Base-by-base conservation (phyloP, 2,797 vertebrate genomes). In the Erethizon dorsatum region DNA sequence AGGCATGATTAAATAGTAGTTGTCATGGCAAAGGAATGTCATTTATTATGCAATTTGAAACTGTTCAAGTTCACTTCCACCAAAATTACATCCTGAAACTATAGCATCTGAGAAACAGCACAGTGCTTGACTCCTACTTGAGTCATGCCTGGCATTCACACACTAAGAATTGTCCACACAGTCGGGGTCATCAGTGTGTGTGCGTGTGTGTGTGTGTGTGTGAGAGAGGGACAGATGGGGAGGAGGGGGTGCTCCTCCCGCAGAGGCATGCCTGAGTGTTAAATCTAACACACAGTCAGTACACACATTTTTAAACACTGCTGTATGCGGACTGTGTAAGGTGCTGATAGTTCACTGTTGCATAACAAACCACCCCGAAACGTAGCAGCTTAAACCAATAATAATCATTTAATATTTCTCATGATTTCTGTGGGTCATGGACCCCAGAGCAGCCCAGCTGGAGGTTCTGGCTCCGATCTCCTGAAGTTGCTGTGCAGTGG, bases 21-120 rank as follows among this genome's bases (percentile, higher is more conserved):
- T 87, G 89, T 94, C 97, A 84, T 83, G 88, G 90, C 93, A 95
- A 91, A 93, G 89, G 93, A 95, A 96, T 89, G 65, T 61, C 93
- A 91, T 96, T 87, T 96, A 97, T 97, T 91, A 96, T 31, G 47
- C 57, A 67, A 45, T 91, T 79, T 94, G 75, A 93, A 95, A 92
- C 88, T 37, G 4, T 92, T 95, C 57, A 41, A 75, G 87, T 90
- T 93, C 59, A 92, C 83, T 78, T 91, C 69, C 69, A 80, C 65
- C 83, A 91, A 85, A 95, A 95, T 95, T 94, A 61, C 54, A 86
- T 88, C 69, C 91, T 71, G 31, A 65, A 93, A 87, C 63, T 41
- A 17, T 20, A 31, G 75, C 69, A 26, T 96, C 92, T 88, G 95
- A 94, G 94, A 90, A 56, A 33, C 41, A 73, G 82, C 22, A 1